Percentiles rank a stretch among this genome's conserved stretches.
These are phyloP conservation scores for Microtus richardsoni DNA, from an alignment of 2,113 vertebrate species.

Conservation along the genomic window DNA sequence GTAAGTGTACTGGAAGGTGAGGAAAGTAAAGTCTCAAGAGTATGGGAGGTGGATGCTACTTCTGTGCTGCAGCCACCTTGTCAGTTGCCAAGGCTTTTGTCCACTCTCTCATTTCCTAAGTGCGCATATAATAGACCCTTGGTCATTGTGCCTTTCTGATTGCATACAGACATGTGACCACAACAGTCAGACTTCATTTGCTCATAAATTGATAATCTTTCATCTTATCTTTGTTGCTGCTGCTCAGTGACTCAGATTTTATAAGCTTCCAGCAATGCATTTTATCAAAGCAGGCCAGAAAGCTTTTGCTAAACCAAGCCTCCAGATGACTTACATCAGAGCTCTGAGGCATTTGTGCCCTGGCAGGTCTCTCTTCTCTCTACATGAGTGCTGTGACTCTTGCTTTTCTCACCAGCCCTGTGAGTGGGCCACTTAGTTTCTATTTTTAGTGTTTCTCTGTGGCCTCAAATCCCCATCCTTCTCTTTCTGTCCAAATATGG, in stretches of 20 bases:
- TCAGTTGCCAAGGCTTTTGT: neutral
- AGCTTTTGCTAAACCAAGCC: neutral
- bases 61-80: neutral
- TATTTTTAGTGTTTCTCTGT: constrained; percentile 53
- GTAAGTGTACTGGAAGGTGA: constrained; percentile 80
- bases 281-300: neutral
- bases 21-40: neutral
- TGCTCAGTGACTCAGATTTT: constrained; percentile 2
- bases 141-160: constrained; percentile 30
- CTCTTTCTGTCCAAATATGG: constrained; percentile 35
- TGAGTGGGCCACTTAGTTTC: neutral
- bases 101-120: constrained; percentile 31
- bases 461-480: neutral
- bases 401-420: constrained; percentile 37
- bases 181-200: neutral
- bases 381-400: neutral
- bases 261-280: neutral
- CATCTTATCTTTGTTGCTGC: neutral
- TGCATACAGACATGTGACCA: constrained; percentile 11
- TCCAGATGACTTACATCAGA: neutral
- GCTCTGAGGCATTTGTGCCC: neutral
- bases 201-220: constrained; percentile 23
- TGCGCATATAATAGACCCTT: constrained; percentile 38
- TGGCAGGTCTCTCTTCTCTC: neutral
- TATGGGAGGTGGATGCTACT: neutral